Conservation (phyloP, 2,113 vertebrate species). For the Climacteris rufus region DNA sequence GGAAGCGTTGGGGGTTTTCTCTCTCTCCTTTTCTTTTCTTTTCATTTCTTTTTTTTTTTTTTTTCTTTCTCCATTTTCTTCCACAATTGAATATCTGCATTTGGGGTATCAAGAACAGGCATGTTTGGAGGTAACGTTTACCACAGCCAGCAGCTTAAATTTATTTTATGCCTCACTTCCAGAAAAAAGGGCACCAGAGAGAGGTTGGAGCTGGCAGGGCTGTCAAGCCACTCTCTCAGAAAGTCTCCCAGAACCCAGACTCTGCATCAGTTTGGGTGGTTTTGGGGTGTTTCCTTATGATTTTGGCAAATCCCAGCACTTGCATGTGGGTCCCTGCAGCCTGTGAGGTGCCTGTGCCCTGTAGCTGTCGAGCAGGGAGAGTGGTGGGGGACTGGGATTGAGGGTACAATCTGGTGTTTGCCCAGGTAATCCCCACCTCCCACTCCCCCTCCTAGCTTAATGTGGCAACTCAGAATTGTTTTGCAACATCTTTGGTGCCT, state of each 20-base stretch:
- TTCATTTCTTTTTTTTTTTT: neutral
- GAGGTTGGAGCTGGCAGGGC: neutral
- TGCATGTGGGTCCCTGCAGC: neutral
- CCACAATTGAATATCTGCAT: neutral
- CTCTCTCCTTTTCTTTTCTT: neutral
- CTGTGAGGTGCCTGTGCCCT: neutral
- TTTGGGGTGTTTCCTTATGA: neutral
- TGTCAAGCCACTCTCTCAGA: neutral
- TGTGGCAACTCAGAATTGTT: neutral
- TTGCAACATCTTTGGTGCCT: neutral
- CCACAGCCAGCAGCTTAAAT: neutral
- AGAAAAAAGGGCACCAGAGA: neutral
- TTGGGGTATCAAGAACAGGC: conserved; percentile 37
- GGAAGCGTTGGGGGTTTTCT: conserved; percentile 1
- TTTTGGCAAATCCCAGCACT: neutral
- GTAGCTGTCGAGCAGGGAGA: neutral
- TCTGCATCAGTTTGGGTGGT: neutral
- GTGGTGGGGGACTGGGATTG: accelerated
- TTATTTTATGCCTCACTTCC: conserved; percentile 17
- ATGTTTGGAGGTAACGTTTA: conserved; percentile 24
- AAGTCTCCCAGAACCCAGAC: neutral
- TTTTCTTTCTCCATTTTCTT: neutral
- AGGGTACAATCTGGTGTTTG: neutral
- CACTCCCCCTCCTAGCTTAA: neutral
- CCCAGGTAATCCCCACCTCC: neutral